Conservation (phyloP, 1,140 invertebrate species). For the Cotesia chilonis region DNA sequence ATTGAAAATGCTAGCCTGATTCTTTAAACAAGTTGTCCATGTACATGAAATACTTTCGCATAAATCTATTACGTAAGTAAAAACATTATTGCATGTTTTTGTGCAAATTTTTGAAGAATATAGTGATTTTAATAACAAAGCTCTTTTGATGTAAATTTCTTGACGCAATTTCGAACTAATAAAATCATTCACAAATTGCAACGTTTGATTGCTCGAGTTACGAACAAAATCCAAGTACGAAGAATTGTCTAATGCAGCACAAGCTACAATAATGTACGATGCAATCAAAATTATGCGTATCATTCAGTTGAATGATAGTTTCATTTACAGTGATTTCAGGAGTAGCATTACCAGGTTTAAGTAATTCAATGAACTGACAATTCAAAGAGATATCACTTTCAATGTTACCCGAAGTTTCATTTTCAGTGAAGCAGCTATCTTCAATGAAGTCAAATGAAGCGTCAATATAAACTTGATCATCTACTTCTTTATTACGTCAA, state of each 20-base stretch:
- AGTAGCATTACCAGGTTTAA: not conserved
- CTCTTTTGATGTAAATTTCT: not conserved
- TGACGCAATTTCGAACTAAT: not conserved
- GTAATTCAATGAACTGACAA: not conserved
- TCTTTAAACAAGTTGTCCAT: not conserved
- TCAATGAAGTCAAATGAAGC: not conserved
- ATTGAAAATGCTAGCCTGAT: not conserved
- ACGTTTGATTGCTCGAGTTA: not conserved
- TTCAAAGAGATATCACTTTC: not conserved
- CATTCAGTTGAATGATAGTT: not conserved
- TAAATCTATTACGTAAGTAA: not conserved
- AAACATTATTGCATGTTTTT: not conserved
- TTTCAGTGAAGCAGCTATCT: not conserved
- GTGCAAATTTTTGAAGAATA: not conserved
- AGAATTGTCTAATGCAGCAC: not conserved
- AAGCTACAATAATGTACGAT: not conserved
- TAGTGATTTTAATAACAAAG: conserved; percentile 6
- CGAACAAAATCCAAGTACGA: not conserved
- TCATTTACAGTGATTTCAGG: not conserved
- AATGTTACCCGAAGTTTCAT: not conserved
- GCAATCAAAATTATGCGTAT: not conserved
- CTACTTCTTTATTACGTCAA: conserved; percentile 1
- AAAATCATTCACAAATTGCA: not conserved
- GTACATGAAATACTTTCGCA: not conserved
- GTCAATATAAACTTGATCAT: not conserved